Evolutionary conservation across 2,888 invertebrate species (phyloP).

Genomic region (Asteroscopus sphinx): DNA sequence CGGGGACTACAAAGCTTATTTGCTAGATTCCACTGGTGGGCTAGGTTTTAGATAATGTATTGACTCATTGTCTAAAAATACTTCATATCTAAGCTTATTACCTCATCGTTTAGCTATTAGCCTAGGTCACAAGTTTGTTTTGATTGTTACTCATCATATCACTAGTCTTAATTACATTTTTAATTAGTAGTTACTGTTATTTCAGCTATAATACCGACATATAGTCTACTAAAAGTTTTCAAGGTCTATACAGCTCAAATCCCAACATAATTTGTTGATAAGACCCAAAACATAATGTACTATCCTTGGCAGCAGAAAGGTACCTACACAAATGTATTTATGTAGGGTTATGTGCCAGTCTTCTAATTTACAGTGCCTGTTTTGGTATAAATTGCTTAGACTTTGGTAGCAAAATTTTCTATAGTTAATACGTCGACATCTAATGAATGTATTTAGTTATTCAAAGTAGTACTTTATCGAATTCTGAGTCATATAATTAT

Average conservation of each 20-base stretch:
- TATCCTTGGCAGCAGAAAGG: conserved; percentile 21
- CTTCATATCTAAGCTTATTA: conserved; percentile 8
- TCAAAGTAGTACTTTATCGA: no score
- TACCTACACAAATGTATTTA: conserved; percentile 23
- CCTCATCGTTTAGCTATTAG: conserved; percentile 15
- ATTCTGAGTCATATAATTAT: no score
- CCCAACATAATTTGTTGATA: conserved; percentile 18
- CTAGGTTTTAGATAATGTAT: not conserved
- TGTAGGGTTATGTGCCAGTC: conserved; percentile 12
- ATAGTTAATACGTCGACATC: no score
- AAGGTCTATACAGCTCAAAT: not conserved
- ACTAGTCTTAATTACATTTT: conserved; percentile 1
- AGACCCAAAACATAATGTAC: conserved; percentile 20
- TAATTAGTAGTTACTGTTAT: conserved; percentile 1
- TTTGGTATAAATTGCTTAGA: conserved; percentile 37
- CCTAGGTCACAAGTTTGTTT: conserved; percentile 9
- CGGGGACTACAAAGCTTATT: not conserved
- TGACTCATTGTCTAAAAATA: conserved; percentile 39
- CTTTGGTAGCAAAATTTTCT: conserved; percentile 12
- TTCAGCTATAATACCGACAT: not conserved
- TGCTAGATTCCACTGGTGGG: no score
- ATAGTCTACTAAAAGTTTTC: conserved; percentile 5
- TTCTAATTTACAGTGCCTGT: conserved; percentile 28
- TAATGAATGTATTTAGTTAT: no score
- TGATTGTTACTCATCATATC: conserved; percentile 5